These are phyloP conservation scores for Plebejus anna DNA, from an alignment of 2,888 invertebrate genomes.

Conservation along the genomic window DNA sequence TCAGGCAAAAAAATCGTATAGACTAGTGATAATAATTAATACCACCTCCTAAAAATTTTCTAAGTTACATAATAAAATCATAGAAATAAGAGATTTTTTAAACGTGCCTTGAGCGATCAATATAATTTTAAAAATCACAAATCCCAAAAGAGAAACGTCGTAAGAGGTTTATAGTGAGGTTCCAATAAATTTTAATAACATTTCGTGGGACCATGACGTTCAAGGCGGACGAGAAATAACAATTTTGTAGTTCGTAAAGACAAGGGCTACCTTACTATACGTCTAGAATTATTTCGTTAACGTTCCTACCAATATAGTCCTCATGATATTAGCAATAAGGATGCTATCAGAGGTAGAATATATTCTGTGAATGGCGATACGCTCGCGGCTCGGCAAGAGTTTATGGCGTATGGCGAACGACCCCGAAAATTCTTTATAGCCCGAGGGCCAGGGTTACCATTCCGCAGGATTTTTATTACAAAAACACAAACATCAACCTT, in stretches of 20 bases:
- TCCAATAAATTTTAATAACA: background rate
- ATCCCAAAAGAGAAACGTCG: background rate
- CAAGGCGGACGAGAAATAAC: slow-evolving; percentile 25
- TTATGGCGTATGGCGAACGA: slow-evolving; percentile 18
- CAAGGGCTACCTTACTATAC: slow-evolving; percentile 2
- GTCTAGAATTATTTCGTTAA: too few species aligned
- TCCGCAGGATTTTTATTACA: slow-evolving; percentile 16
- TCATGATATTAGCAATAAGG: too few species aligned
- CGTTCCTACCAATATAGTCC: too few species aligned
- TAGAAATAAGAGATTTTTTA: background rate
- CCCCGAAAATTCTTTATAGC: slow-evolving; percentile 26
- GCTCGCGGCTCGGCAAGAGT: slow-evolving; percentile 6
- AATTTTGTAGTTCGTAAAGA: slow-evolving; percentile 25
- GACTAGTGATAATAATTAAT: too few species aligned
- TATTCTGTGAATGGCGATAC: background rate
- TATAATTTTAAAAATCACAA: background rate
- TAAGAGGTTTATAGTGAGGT: background rate
- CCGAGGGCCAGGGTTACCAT: slow-evolving; percentile 4
- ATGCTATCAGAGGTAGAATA: background rate
- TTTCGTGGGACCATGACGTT: slow-evolving; percentile 1
- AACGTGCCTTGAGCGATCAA: background rate
- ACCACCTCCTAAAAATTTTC: background rate
- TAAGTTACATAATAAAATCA: background rate
- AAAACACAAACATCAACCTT: slow-evolving; percentile 18
- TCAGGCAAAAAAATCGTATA: too few species aligned